Percentiles rank a stretch among this genome's conserved stretches.
Conservation (phyloP, 2,113 vertebrate genomes). For the Struthidea cinerea region DNA sequence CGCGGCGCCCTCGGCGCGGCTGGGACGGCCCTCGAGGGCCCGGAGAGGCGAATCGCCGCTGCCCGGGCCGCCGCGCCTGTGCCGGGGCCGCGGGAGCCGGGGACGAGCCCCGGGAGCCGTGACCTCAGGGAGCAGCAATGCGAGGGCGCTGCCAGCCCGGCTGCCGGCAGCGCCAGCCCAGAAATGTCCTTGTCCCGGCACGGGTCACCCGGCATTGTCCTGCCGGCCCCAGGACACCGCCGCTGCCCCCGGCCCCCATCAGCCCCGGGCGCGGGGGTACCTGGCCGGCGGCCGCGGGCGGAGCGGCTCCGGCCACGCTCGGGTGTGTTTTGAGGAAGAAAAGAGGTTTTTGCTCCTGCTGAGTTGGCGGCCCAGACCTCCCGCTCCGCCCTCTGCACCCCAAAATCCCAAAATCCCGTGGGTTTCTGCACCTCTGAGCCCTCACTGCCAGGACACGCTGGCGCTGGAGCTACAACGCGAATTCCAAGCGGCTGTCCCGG, state of each 20-base stretch:
- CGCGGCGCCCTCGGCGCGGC: not conserved
- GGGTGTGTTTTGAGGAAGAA: not conserved
- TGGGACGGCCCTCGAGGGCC: not conserved
- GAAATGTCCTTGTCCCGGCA: not conserved
- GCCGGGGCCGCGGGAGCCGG: not conserved
- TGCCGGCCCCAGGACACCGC: not conserved
- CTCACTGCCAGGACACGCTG: not conserved
- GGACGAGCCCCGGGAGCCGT: not conserved
- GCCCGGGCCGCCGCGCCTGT: not conserved
- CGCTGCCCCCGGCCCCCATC: not conserved
- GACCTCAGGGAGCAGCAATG: slow-evolving; percentile 9
- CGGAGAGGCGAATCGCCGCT: not conserved
- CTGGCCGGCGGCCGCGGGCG: not conserved
- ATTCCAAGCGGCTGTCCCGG: no score
- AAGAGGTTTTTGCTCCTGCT: not conserved
- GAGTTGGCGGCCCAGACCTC: not conserved
- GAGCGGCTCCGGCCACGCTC: not conserved
- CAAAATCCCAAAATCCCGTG: not conserved
- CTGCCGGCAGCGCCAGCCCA: not conserved
- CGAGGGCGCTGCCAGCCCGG: not conserved
- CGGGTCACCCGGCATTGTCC: not conserved
- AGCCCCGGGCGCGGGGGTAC: not conserved
- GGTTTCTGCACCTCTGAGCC: not conserved
- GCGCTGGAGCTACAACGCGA: fast-evolving
- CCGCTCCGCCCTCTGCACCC: not conserved